These are phyloP conservation scores for Brachypodius melanocephalos DNA, from an alignment of 2,113 vertebrate genomes.

Conservation along the genomic window DNA sequence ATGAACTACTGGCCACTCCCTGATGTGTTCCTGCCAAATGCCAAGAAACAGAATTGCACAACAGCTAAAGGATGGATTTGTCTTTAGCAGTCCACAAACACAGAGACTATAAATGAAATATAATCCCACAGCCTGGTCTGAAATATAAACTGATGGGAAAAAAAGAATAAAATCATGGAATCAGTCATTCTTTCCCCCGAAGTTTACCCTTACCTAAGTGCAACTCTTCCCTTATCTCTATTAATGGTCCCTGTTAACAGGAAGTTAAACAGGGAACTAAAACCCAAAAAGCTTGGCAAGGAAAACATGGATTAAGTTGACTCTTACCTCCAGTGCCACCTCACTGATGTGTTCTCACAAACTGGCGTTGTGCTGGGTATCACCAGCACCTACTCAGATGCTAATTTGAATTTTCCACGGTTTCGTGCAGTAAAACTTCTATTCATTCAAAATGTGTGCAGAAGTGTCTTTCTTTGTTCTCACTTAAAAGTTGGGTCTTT, in stretches of 20 bases:
- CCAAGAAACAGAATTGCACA: neutral
- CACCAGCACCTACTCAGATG: neutral
- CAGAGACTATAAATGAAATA: neutral
- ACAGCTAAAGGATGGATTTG: neutral
- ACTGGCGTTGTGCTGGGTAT: neutral
- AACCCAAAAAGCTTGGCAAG: neutral
- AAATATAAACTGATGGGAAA: neutral
- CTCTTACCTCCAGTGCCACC: neutral
- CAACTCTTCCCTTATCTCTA: neutral
- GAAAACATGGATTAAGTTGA: neutral
- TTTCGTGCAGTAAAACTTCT: neutral
- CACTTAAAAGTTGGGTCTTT: neutral
- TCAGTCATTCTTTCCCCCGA: neutral
- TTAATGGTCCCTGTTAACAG: neutral
- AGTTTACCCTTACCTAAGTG: neutral
- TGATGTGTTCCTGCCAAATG: neutral
- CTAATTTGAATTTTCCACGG: neutral
- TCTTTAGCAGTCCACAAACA: neutral
- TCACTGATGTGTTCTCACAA: neutral
- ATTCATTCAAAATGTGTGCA: neutral
- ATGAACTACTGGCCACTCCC: rapidly evolving
- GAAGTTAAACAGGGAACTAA: neutral
- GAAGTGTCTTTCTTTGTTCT: neutral
- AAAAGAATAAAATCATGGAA: neutral
- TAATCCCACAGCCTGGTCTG: neutral